Base-by-base conservation (phyloP, 2,113 vertebrate species). In the Danionella cerebrum region DNA sequence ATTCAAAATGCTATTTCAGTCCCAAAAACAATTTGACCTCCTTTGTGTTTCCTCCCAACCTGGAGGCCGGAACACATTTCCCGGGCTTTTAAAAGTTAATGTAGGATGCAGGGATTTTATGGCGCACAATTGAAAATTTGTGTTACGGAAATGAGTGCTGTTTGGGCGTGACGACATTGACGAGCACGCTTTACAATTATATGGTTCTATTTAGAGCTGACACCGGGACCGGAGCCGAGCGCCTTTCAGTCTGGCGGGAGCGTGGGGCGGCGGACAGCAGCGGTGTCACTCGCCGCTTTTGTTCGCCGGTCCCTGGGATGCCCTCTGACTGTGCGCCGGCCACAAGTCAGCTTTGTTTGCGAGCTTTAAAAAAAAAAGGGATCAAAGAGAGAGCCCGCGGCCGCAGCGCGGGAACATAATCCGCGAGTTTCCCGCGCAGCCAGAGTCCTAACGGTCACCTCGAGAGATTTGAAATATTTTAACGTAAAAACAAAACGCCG, bases 301-400 rank as follows among this genome's bases (percentile, higher is more conserved):
- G 76, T 76, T 48, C 64, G 18, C n/a, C 55, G 58, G 80, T 80
- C 79, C 5, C 69, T 79, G 88, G 84, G 83, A 85, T 76, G 82
- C 82, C 73, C 80, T 80, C 89, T 83, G 69, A 80, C 76, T 79
- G 84, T 73, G 82, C 76, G 78, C 65, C 69, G 85, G 84, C 82
- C 83, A 84, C 78, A 25, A 86, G 84, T 79, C 83, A 84, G 86
- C 88, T 91, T 92, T 92, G 90, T 90, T 89, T 90, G 76, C 79
- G 18, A 72, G 63, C 67, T 77, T 84, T 84, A 90, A 89, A 87
- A 86, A 85, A n/a, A 64, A 77, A 82, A 74, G 82, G 89, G 85
- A 90, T 91, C 88, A 93, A 93, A 92, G 88, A 80, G 80, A 76
- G 73, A 72, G 25, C 77, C 73, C 76, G 88, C 84, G 62, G 59